phyloP scores from a whole-genome alignment of 2,113 vertebrate species.

The Kobus ellipsiprymnus region DNA sequence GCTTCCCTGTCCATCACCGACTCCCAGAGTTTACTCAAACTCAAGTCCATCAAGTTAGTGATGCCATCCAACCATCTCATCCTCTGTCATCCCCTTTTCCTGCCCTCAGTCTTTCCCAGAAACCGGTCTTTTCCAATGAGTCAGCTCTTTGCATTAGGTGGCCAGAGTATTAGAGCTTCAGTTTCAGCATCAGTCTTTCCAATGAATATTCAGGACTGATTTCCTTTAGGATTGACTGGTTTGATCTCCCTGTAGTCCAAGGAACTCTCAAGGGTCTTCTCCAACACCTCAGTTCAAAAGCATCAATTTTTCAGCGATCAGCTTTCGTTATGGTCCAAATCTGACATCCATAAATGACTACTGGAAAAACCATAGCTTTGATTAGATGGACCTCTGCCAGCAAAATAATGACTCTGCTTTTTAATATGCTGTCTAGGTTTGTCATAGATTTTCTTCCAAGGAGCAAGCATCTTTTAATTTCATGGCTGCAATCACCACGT shows the following conservation, averaged over 20 bases:
- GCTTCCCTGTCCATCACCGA: neutral
- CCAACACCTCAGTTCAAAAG: neutral
- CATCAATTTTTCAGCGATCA: fast-evolving
- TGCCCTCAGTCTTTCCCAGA: neutral
- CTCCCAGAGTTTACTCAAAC: neutral
- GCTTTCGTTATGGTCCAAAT: neutral
- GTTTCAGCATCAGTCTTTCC: neutral
- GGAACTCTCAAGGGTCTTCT: neutral
- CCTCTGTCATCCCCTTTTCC: neutral
- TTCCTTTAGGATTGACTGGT: neutral
- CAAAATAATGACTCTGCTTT: neutral
- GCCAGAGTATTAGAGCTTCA: neutral
- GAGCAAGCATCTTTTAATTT: neutral
- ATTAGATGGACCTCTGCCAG: neutral
- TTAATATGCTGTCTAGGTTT: neutral
- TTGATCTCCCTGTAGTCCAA: neutral
- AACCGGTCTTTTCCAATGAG: neutral
- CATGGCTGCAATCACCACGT: neutral
- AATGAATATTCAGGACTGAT: neutral
- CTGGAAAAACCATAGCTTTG: neutral
- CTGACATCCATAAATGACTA: neutral
- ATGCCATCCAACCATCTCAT: neutral
- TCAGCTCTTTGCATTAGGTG: neutral
- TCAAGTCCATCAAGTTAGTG: neutral
- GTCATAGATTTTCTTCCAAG: neutral